These are phyloP conservation scores for Pollimyrus isidori DNA, from an alignment of 2,113 vertebrate genomes.

Conservation along the genomic window DNA sequence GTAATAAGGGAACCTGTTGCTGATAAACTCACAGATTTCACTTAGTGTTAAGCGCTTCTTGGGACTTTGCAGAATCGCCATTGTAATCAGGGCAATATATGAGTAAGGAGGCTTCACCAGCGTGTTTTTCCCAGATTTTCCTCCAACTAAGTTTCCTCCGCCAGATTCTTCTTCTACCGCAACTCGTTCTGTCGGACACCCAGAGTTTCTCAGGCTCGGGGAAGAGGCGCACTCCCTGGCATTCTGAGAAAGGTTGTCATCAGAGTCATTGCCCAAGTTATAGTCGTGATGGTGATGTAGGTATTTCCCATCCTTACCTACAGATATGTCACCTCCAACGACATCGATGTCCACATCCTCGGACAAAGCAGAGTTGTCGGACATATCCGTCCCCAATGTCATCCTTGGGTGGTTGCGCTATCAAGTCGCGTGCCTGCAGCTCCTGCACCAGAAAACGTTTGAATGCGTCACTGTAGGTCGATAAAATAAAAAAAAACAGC, in stretches of 20 bases:
- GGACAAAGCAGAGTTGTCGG: slow-evolving; percentile 71
- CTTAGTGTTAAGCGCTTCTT: slow-evolving; percentile 89
- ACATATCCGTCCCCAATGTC: slow-evolving; percentile 77
- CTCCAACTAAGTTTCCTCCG: slow-evolving; percentile 48
- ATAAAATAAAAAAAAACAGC: neutral
- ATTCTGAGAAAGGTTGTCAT: slow-evolving; percentile 65
- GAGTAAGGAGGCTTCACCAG: slow-evolving; percentile 84
- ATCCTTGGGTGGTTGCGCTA: slow-evolving; percentile 58
- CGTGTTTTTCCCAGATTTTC: slow-evolving; percentile 71
- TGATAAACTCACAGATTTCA: slow-evolving; percentile 96
- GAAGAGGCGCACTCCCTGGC: slow-evolving; percentile 54
- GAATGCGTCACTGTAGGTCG: slow-evolving; percentile 12
- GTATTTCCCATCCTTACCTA: slow-evolving; percentile 65
- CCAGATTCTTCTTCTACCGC: slow-evolving; percentile 46
- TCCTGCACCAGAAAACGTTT: slow-evolving; percentile 14
- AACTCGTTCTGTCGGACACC: slow-evolving; percentile 54
- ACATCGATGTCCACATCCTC: slow-evolving; percentile 93
- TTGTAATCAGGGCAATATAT: slow-evolving; percentile 92
- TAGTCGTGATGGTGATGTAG: slow-evolving; percentile 54
- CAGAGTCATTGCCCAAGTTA: slow-evolving; percentile 68
- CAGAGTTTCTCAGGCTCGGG: slow-evolving; percentile 59
- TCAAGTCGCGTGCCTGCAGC: slow-evolving; percentile 44
- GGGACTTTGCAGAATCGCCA: slow-evolving; percentile 93
- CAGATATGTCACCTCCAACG: slow-evolving; percentile 77
- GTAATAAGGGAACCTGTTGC: slow-evolving; percentile 89